phyloP scores from a whole-genome alignment of 2,113 vertebrate species.

The Clupea harengus region DNA sequence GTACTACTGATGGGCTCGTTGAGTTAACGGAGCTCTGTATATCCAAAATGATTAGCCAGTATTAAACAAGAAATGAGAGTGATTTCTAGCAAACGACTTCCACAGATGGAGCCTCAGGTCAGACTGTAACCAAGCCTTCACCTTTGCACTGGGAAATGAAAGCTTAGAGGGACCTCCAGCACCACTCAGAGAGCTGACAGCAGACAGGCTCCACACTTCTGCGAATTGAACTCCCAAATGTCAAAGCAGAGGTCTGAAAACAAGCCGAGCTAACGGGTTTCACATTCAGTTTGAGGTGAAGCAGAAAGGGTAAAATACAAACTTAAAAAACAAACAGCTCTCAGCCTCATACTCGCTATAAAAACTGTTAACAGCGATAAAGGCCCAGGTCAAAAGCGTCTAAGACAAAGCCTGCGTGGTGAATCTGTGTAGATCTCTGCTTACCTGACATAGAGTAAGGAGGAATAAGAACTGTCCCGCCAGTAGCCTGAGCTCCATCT shows the following conservation, averaged over 20 bases:
- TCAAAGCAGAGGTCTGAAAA: background rate
- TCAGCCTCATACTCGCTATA: background rate
- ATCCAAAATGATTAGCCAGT: conserved; percentile 3
- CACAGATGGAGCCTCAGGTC: background rate
- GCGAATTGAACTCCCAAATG: background rate
- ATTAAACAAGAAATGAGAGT: conserved; percentile 1
- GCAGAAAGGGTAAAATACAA: background rate
- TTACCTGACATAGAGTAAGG: conserved; percentile 64
- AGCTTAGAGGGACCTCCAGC: background rate
- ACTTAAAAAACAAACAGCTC: background rate
- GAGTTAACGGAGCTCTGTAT: background rate
- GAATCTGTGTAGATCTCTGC: conserved; percentile 25
- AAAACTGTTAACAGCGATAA: background rate
- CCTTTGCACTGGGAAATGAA: conserved; percentile 2
- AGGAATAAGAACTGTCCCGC: conserved; percentile 51
- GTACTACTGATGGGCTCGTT: background rate
- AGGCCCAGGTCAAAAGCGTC: background rate
- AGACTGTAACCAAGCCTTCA: conserved; percentile 11
- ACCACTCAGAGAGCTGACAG: background rate
- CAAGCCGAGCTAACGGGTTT: background rate
- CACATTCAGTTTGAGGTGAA: background rate
- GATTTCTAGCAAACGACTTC: background rate
- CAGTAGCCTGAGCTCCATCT: conserved; percentile 60
- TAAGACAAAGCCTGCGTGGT: too few relatives aligned
- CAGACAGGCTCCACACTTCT: background rate